phyloP scores from a whole-genome alignment of 2,797 vertebrate genomes.

The Glyptemys insculpta region DNA sequence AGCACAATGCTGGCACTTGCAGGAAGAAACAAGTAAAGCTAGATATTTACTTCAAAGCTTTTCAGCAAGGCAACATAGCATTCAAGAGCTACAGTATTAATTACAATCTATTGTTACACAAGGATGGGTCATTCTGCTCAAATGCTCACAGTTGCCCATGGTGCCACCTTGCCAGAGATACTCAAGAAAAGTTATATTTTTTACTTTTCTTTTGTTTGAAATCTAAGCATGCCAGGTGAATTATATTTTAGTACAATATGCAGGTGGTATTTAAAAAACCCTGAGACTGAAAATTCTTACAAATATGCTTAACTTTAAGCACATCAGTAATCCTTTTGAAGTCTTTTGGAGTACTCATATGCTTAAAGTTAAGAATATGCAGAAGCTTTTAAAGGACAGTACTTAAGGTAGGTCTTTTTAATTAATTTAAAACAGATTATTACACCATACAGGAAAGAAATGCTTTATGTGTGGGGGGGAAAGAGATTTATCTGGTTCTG shows the following conservation, averaged over 20 bases:
- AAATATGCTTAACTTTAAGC: background rate
- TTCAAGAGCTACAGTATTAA: background rate
- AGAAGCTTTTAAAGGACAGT: background rate
- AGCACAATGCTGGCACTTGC: background rate
- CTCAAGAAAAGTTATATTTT: background rate
- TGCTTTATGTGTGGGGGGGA: background rate
- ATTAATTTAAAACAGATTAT: background rate
- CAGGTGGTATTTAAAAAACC: background rate
- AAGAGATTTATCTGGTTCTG: background rate
- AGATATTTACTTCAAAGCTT: background rate
- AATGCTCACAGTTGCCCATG: background rate
- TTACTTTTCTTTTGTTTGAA: background rate
- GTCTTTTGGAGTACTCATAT: accelerated
- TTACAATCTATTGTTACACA: background rate
- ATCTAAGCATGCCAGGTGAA: background rate
- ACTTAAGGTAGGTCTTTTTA: background rate
- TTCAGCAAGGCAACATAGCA: background rate
- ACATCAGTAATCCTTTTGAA: background rate
- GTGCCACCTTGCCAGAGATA: background rate
- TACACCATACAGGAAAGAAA: background rate
- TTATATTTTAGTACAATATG: background rate
- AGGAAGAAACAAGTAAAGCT: background rate
- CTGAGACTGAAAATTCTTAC: background rate
- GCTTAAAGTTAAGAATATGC: background rate
- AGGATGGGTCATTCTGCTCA: background rate